These are phyloP conservation scores for Caenorhabditis tropicalis DNA, from an alignment of 1,140 invertebrate species.

Conservation along the genomic window DNA sequence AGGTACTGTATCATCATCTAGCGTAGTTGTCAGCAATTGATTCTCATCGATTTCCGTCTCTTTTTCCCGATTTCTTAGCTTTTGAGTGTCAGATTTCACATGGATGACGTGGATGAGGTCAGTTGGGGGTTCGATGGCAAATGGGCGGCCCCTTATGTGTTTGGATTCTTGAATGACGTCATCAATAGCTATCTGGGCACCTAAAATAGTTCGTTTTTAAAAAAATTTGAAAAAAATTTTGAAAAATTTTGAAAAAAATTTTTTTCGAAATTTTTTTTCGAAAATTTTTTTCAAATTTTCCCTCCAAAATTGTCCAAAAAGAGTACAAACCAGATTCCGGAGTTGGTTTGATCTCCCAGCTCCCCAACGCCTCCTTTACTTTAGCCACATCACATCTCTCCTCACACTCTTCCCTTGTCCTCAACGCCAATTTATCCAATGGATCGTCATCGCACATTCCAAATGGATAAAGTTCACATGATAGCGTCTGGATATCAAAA, in stretches of 20 bases:
- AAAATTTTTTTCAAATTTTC: background rate
- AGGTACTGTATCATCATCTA: background rate
- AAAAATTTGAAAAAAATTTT: background rate
- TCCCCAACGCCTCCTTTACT: conserved; percentile 6
- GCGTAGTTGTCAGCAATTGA: background rate
- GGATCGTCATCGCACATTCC: conserved; percentile 2
- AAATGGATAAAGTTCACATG: conserved; percentile 12
- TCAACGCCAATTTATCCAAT: background rate
- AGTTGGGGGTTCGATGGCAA: background rate
- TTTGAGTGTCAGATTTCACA: background rate
- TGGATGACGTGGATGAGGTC: background rate
- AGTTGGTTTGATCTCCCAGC: background rate
- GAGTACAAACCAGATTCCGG: background rate
- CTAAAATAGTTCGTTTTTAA: too few species aligned
- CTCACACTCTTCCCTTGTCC: background rate
- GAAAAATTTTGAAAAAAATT: background rate
- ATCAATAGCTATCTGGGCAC: background rate
- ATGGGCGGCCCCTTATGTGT: conserved; percentile 14
- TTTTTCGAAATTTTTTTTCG: background rate
- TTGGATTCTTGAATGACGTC: conserved; percentile 29
- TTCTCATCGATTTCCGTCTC: conserved; percentile 11
- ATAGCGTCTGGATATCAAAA: background rate
- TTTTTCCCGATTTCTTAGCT: background rate
- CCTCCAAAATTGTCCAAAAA: background rate
- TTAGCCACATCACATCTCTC: conserved; percentile 20